Percentiles rank a stretch among this genome's conserved stretches.
These are phyloP conservation scores for Sebastes kiyomatsui DNA, from an alignment of 2,797 vertebrate species.

Conservation along the genomic window DNA sequence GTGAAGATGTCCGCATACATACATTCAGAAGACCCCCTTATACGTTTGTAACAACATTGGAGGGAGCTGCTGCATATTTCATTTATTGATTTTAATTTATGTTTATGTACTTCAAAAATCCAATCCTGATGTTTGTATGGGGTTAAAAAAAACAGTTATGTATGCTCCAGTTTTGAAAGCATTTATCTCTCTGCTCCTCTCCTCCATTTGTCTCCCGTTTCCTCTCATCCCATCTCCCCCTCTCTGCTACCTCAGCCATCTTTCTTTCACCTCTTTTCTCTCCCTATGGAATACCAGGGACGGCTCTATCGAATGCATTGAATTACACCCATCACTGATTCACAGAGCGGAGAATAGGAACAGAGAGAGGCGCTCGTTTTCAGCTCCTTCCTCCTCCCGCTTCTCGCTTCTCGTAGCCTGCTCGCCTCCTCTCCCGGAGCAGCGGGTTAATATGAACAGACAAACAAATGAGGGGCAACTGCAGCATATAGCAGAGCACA, in stretches of 20 bases:
- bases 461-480: conserved; percentile 65
- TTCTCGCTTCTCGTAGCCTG: conserved; percentile 1
- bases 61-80: not conserved
- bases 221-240: conserved; percentile 16
- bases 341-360: conserved; percentile 38
- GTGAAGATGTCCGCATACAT: not conserved
- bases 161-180: conserved; percentile 12
- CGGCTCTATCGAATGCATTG: conserved; percentile 59
- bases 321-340: conserved; percentile 77
- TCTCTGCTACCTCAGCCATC: conserved; percentile 22
- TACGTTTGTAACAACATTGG: not conserved
- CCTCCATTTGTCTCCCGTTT: conserved; percentile 29
- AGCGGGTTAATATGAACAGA: conserved; percentile 65
- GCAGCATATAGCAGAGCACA: conserved; percentile 27
- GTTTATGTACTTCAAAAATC: not conserved
- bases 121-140: not conserved
- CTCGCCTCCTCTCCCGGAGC: conserved; percentile 19
- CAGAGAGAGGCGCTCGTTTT: conserved; percentile 46
- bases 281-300: conserved; percentile 52
- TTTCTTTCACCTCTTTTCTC: conserved; percentile 45
- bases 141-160: not conserved
- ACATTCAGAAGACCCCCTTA: not conserved
- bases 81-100: not conserved
- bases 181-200: not conserved
- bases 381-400: conserved; percentile 30